These are phyloP conservation scores for Centroberyx gerrardi DNA, from an alignment of 2,797 vertebrate genomes.

Conservation along the genomic window DNA sequence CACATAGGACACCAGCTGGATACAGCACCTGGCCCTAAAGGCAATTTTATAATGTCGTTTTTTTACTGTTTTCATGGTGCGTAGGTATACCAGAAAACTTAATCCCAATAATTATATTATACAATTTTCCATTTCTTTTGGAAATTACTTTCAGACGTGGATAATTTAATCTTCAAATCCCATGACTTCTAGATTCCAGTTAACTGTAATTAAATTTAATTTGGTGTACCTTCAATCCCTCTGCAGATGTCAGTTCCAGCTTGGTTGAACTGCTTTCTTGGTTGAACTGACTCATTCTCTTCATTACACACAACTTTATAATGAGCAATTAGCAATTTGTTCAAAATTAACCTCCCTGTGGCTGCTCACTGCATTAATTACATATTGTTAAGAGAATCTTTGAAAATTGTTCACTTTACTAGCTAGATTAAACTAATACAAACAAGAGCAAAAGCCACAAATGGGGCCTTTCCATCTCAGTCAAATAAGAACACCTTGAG, in stretches of 20 bases:
- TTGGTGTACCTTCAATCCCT: background rate
- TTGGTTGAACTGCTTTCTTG: background rate
- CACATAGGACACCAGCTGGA: no score
- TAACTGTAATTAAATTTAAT: background rate
- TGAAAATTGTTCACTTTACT: constrained; percentile 4
- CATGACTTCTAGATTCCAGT: background rate
- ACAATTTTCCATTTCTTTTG: no score
- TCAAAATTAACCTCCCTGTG: no score
- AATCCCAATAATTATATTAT: no score
- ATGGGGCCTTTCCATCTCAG: background rate
- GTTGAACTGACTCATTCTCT: background rate
- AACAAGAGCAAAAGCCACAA: constrained; percentile 7
- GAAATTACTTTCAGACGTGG: no score
- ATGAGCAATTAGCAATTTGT: no score
- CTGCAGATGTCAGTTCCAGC: background rate
- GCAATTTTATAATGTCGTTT: no score
- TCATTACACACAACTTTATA: no score
- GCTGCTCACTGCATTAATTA: background rate
- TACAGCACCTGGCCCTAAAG: no score
- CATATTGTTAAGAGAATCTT: background rate
- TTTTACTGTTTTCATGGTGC: no score
- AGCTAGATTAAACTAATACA: constrained; percentile 8
- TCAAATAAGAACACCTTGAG: constrained; percentile 38
- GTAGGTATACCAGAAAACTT: no score
- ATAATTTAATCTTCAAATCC: background rate